Conservation (phyloP, 2,113 vertebrate genomes). For the Rhea americana region DNA sequence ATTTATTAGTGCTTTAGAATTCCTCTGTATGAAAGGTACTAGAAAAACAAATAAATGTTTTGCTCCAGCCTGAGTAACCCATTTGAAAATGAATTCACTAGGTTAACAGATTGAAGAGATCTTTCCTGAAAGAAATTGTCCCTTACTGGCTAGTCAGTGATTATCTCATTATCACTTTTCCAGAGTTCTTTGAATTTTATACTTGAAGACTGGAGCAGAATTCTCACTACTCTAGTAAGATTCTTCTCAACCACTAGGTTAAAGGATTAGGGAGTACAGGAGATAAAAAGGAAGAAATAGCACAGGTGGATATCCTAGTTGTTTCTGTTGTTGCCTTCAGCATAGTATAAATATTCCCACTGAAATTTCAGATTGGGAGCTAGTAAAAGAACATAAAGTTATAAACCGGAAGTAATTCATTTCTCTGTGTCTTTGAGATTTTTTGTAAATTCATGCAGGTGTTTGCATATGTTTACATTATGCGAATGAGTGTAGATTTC, state of each 20-base stretch:
- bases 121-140: neutral
- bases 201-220: neutral
- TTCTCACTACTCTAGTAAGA: neutral
- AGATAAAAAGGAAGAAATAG: neutral
- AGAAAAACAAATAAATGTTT: neutral
- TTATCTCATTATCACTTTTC: neutral
- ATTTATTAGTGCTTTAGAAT: neutral
- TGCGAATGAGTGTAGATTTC: neutral
- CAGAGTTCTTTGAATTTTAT: neutral
- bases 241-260: neutral
- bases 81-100: neutral
- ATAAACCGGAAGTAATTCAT: neutral
- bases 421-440: neutral
- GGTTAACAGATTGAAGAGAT: neutral
- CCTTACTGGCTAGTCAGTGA: neutral
- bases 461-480: neutral
- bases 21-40: neutral
- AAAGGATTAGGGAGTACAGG: neutral
- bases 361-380: neutral
- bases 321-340: neutral
- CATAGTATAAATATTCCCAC: neutral
- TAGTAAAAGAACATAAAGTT: neutral
- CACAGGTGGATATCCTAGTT: neutral
- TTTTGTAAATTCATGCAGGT: neutral
- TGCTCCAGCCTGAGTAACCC: neutral